Base-by-base conservation (phyloP, 1,140 invertebrate genomes). In the Drosophila kikkawai region DNA sequence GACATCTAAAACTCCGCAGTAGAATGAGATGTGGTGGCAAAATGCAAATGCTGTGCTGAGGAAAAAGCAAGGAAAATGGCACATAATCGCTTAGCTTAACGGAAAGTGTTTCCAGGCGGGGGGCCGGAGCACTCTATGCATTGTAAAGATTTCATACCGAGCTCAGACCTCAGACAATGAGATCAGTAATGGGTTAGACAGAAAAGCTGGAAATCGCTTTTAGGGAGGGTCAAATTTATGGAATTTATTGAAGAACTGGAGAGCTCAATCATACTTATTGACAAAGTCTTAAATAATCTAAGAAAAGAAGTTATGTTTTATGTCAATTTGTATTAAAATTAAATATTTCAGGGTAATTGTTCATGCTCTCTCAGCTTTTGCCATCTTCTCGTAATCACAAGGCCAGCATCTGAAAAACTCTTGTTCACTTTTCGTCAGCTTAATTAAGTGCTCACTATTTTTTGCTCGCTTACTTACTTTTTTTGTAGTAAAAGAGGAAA, bases 401-500 rank as follows among this genome's bases (percentile, higher is more conserved):
- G 11, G 26, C 34, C 57, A 44, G 19, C n/a, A 47, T 32, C 13
- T 47, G 53, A 41, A 66, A 69, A 76, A 76, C 48, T 44, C 55
- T 71, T 51, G 59, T 58, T 45, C 34, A 57, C 59, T 70, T 76
- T 65, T 80, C 55, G 63, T 60, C 47, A 73, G 67, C 83, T 88
- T 77, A 83, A 87, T 87, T 87, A 76, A 83, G 65, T 67, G 44
- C 55, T 58, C 47, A 56, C 26, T 66, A 59, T 73, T 86, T 79
- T 53, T 42, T 47, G 9, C 37, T 32, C 34, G 32, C 12, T 37
- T 26, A 22, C 45, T 37, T 36, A 36, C 50, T 69, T 42, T 41
- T 41, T 17, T 12, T 26, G 17, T 45, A 41, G 17, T 19, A 22
- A 59, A 61, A 67, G 32, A 66, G 47, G 50, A 79, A 75, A 75